Base-by-base conservation (phyloP, 2,113 vertebrate genomes). In the Halichoeres trimaculatus region DNA sequence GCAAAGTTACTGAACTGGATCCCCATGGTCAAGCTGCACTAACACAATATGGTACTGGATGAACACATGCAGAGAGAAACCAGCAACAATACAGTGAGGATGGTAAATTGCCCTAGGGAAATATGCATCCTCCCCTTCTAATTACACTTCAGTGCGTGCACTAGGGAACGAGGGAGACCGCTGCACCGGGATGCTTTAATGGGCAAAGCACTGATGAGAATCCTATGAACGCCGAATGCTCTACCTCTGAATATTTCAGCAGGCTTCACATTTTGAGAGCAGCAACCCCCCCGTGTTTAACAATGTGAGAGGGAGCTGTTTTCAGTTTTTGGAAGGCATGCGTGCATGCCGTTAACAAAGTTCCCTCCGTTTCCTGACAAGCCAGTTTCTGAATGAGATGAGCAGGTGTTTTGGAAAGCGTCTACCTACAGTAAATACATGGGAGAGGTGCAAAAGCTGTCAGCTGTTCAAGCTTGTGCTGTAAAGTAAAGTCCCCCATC, bases 91-190 rank as follows among this genome's bases (percentile, higher is more conserved):
- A 73, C 68, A 76, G 59, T 69, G 76, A 64, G 41, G 80, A 82
- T 78, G 63, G 77, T 54, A 79, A 90, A 86, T 79, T 69, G 50
- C 86, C 76, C 76, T 30, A 35, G 84, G 87, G 84, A 88, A 71
- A 80, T 56, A 59, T 60, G 51, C 72, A 86, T 45, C 70, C 68
- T 85, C 85, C 81, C 59, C 77, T 67, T 83, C 78, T 90, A 89
- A 91, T 90, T 86, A 91, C 81, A 88, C 81, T 86, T 81, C 61
- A 61, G 71, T 81, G 78, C 64, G 53, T 88, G 83, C 74, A 59
- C 73, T 61, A 55, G 81, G 76, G 82, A 82, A 80, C 36, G 19
- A 74, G 63, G 54, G 59, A 77, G 73, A 83, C 60, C 38, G 22
- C 60, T 45, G 53, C 78, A 38, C 10, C 62, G 78, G 82, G 72